Evolutionary conservation across 2,113 vertebrate genomes (phyloP).

Genomic region (Megaceryle torquata): DNA sequence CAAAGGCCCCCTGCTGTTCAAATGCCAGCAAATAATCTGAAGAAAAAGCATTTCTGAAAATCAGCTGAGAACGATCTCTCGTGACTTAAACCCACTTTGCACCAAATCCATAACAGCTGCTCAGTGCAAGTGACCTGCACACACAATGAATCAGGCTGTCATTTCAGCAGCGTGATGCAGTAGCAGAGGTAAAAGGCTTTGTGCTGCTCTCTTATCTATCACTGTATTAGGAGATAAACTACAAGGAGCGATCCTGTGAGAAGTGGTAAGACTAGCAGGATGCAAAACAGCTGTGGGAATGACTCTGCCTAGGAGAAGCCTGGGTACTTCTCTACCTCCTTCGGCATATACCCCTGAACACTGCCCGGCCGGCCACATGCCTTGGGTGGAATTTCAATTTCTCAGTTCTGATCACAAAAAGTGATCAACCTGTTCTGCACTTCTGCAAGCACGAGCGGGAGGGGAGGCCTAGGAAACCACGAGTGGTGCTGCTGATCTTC

Average conservation of each 20-base stretch:
- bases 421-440: background rate
- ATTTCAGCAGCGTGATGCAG: accelerated
- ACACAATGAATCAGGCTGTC: accelerated
- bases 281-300: background rate
- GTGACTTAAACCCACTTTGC: background rate
- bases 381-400: background rate
- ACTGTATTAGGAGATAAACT: background rate
- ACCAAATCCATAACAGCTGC: background rate
- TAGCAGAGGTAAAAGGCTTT: background rate
- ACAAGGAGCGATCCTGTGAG: background rate
- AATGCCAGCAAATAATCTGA: background rate
- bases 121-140: accelerated
- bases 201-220: background rate
- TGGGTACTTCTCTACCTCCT: background rate
- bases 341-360: accelerated
- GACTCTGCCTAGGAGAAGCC: background rate
- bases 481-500: background rate
- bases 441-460: background rate
- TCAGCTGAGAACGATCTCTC: background rate
- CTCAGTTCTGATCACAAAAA: background rate
- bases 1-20: background rate
- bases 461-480: background rate
- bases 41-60: background rate
- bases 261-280: background rate
- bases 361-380: accelerated